Base-by-base conservation (phyloP, 2,113 vertebrate genomes). In the Nerophis lumbriciformis region DNA sequence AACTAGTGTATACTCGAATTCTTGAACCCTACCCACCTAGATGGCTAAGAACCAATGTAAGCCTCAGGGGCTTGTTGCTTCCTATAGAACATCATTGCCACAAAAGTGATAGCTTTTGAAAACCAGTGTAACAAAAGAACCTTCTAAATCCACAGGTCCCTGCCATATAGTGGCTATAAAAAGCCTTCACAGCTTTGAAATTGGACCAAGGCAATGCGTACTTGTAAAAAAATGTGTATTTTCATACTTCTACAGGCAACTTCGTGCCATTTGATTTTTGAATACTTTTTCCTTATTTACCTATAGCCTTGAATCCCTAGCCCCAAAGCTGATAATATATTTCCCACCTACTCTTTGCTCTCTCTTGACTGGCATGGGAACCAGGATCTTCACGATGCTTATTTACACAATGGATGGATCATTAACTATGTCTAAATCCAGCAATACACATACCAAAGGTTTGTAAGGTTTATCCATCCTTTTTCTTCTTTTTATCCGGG, bases 371-470 rank as follows among this genome's bases (percentile, higher is more conserved):
- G 64, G 48, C 74, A 69, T 79, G 75, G 66, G 83, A 82, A 81
- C 63, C 64, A 62, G 37, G 53, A 56, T 61, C 70, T 65, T 74
- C 48, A 72, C 76, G 63, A 65, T 38, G 5, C 5, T 66, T 56
- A 66, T 85, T 80, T 81, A 78, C 76, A 77, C 68, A 75, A 56
- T 61, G 61, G 70, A 66, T 82, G 53, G 77, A 85, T 84, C 69
- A 86, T 88, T 87, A 86, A 89, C 81, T 66, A 57, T 21, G 39
- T 57, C 16, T 56, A 58, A 67, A 57, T 11, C 42, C 6, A 12
- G 51, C 62, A 52, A 60, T 28, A 60, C n/a, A 53, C 48, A 2
- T 21, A 64, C 12, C 57, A 54, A 48, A 53, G 53, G 13, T 44
- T 57, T n/a, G 53, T 37, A 63, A 48, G 28, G 28, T 28, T 28